Base-by-base conservation (phyloP, 2,888 invertebrate species). In the Agriotes lineatus region DNA sequence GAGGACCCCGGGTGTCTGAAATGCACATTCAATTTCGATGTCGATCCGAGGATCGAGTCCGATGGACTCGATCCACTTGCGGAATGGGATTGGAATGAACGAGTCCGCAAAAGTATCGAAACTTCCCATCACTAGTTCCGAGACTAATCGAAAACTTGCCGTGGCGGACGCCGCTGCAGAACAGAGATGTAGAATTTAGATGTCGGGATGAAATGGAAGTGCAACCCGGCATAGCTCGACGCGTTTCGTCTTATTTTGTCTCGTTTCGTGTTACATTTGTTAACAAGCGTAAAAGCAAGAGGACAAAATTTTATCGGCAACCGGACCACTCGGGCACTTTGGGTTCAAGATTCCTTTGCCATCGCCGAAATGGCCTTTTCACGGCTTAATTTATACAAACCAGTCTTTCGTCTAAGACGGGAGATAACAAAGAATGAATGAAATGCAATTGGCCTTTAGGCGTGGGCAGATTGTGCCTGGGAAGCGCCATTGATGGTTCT, bases 101-200 rank as follows among this genome's bases (percentile, higher is more conserved):
- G n/a, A n/a, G n/a, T n/a, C n/a, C n/a, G n/a, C n/a, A n/a, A n/a
- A n/a, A n/a, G n/a, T n/a, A n/a, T n/a, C n/a, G n/a, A n/a, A n/a
- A n/a, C n/a, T n/a, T n/a, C n/a, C n/a, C n/a, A n/a, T n/a, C n/a
- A n/a, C n/a, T n/a, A n/a, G n/a, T n/a, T n/a, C n/a, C n/a, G n/a
- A n/a, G n/a, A n/a, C n/a, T n/a, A n/a, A 42, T 14, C 18, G 16
- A 42, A 12, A 14, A 42, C 42, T 18, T 42, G 9, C 2, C 5
- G 12, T 12, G n/a, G 2, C 16, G 50, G n/a, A 52, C 69, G 71
- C 69, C 70, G 35, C 67, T 71, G 71, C 35, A n/a, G 2, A 33
- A 25, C 39, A 52, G 50, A 73, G 72, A 70, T 73, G 45, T 48
- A 69, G 52, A 72, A 72, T 74, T 72, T 72, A 72, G 72, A 74